Base-by-base conservation (phyloP, 2,797 vertebrate genomes). In the Sebastes melanostomus region DNA sequence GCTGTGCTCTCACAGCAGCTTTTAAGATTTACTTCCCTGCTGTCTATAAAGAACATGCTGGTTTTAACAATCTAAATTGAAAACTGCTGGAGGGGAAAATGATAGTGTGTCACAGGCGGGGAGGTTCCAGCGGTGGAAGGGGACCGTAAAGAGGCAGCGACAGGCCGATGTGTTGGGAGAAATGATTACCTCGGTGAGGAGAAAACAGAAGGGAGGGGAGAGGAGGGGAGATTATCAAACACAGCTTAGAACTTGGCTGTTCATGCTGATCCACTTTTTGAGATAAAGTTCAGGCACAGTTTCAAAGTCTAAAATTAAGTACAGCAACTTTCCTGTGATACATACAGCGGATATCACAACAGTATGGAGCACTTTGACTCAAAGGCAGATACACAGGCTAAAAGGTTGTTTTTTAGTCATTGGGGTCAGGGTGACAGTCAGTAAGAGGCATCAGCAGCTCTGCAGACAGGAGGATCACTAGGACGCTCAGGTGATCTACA, bases 61-160 rank as follows among this genome's bases (percentile, higher is more conserved):
- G 78, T 85, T 93, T 91, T 85, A 89, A 66, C 78, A 84, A 89
- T 89, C 88, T 87, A 91, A 93, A 94, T 91, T 93, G 91, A 94
- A 94, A 94, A 93, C 87, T 85, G 86, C 90, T 92, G 86, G 89
- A 93, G 92, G 88, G 89, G 86, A 90, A 94, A 91, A 93, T 93
- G 86, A 92, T 89, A 85, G 90, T 75, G 77, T 88, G 88, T 87
- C 81, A 81, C 72, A 81, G 59, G 65, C 72, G 52, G 80, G 81
- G 78, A 80, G 75, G 86, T 75, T 77, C 72, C 74, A 52, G 66
- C 12, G 14, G 66, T 55, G 58, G 77, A 83, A 29, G 80, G 65
- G 66, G 77, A 55, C 66, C 7, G 18, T 82, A 77, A 90, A 85
- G 75, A 85, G 74, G 66, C 74, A 69, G 78, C 14, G 78, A 89